Evolutionary conservation across 2,113 vertebrate species (phyloP), one percentile per base, ranked within the genome.

Genomic region (Scomber colias): DNA sequence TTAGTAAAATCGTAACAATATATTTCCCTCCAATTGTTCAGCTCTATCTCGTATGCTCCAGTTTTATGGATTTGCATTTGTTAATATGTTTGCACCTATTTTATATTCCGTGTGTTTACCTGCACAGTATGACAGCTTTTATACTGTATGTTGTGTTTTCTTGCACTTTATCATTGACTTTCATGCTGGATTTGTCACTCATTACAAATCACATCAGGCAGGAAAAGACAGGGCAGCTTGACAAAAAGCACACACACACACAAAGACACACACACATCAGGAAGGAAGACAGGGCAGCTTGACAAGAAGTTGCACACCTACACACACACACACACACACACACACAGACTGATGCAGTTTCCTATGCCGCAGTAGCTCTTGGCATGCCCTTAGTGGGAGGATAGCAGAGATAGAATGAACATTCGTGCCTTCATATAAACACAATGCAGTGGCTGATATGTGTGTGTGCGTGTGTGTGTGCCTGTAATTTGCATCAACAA

Each of bases 371-470:
- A 81, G 84, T 86, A 56, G 71, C 59, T 87, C 56, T 40, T 86
- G 77, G 57, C 55, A 27, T 81, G 70, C 55, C 69, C 79, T 80
- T 67, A 75, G 85, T 86, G 76, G 82, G 87, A 91, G 87, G 67
- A 88, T 48, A 67, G 70, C 64, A 78, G 61, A 76, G 81, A 71
- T 51, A 71, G 51, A 73, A 75, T 71, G 61, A 73, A 75, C 83
- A 75, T 77, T 75, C 2, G 11, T 68, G 30, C 68, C 30, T 46
- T 65, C 72, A 56, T 67, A 61, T 56, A 44, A 87, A 83, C 67
- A 78, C 66, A 45, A 50, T 67, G 75, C 56, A 72, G 74, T 56
- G 49, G 50, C 51, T 67, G 63, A 68, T 71, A 78, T 53, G 63
- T 73, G 31, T 45, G 30, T 67, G n/a, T 24, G 35, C 68, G 48